Base-by-base conservation (phyloP, 1,140 invertebrate species). In the Antheraea pernyi region DNA sequence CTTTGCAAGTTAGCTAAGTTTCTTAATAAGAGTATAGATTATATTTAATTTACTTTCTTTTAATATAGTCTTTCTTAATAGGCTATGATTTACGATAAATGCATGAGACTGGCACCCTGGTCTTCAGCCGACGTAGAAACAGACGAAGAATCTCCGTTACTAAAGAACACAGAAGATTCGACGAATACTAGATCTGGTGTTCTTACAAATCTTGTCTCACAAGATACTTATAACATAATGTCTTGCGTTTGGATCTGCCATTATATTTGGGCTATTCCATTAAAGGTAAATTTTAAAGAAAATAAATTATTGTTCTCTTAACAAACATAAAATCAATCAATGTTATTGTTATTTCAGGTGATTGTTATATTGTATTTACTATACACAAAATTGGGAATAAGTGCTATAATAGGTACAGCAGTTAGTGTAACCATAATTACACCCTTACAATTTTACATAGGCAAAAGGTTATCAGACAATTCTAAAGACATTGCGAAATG, bases 231-330 rank as follows among this genome's bases (percentile, higher is more conserved):
- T 42, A 97, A 97, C 80, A 93, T 98, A 13, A 97, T 97, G 96
- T 95, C 95, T 60, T 95, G 97, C 81, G 95, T 97, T 82, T 96
- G 96, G 94, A 96, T 97, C 78, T 95, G 95, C 62, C 97, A 98
- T 92, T 98, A 97, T 80, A 94, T 96, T 22, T 98, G 97, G 97
- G 96, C 97, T 0, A 96, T 97, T 73, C 97, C 97, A 22, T 86
- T 97, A 30, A 97, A 97, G 94, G 97, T 96, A 67, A 0, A 13
- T 53, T 53, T 53, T 16, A 16, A 0, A 10, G 46, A 7, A 0
- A 53, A 53, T 53, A 53, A 16, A 0, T 53, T 2, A 53, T 13
- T 16, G 16, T 16, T 53, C 16, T 6, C 46, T 16, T 53, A 13
- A 53, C 19, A 13, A 36, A 63, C 16, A 63, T 59, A 46, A 64